A percentile compares a stretch with the other conserved stretches of the same genome.
phyloP scores from a whole-genome alignment of 2,888 invertebrate genomes.

The Malachius bipustulatus region DNA sequence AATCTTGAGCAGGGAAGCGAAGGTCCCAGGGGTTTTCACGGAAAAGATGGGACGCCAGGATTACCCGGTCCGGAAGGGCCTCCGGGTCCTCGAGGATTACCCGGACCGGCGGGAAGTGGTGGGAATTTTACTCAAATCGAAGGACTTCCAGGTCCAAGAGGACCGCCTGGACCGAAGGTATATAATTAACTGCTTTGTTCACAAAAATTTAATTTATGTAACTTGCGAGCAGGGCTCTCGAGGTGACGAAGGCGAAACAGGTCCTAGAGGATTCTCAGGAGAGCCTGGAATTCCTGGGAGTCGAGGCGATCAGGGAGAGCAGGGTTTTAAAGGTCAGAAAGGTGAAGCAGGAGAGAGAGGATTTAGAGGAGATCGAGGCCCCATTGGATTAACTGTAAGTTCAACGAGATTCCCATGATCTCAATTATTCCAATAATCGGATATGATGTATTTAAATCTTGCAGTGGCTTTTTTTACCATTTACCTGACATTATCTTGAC shows the following conservation, averaged over 20 bases:
- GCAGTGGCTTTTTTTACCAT: too few species aligned
- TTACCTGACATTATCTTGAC: too few species aligned
- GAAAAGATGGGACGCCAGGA: conserved; percentile 29
- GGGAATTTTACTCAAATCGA: conserved; percentile 11
- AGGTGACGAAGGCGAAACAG: conserved; percentile 36
- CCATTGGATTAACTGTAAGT: too few species aligned
- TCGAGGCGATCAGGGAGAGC: conserved; percentile 24
- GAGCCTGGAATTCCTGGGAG: conserved; percentile 18
- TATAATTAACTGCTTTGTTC: too few species aligned
- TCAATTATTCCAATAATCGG: too few species aligned
- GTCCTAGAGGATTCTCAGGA: conserved; percentile 42
- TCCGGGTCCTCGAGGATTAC: conserved; percentile 20
- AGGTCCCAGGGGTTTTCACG: conserved; percentile 38
- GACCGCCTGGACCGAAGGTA: conserved; percentile 12
- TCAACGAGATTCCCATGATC: too few species aligned
- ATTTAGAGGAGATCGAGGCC: too few species aligned
- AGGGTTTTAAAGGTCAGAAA: conserved; percentile 16
- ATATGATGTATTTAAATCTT: too few species aligned
- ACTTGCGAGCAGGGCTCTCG: conserved; percentile 22
- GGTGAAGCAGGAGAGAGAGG: conserved; percentile 10
- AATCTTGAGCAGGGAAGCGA: conserved; percentile 23
- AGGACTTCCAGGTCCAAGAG: conserved; percentile 20
- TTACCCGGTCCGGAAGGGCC: conserved; percentile 22
- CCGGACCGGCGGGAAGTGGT: conserved; percentile 31
- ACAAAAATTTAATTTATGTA: neutral